Base-by-base conservation (phyloP, 2,113 vertebrate genomes). In the Toxotes jaculatrix region DNA sequence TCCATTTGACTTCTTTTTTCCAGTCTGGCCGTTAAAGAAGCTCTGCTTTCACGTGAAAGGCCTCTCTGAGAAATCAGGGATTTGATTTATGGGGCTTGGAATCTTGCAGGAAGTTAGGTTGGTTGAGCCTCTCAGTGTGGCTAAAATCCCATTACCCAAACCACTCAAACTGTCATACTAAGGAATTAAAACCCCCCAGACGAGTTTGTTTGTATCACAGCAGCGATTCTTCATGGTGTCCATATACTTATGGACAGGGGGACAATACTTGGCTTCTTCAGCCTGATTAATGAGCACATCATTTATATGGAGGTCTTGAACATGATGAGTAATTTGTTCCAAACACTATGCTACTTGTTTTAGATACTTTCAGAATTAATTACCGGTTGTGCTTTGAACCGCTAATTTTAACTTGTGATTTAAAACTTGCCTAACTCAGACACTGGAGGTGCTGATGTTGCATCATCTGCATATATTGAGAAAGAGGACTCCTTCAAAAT, bases 1-100 rank as follows among this genome's bases (percentile, higher is more conserved):
- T 59, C 32, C 63, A 74, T 34, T 71, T 62, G 31, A 14, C 63
- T 61, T 14, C 19, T 42, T 45, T 66, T 45, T 78, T 34, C 45
- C 7, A 32, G 4, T 27, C 1, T 32, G 36, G 14, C 11, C 19
- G 45, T 34, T 7, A 49, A 19, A 57, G 16, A 34, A 43, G 21
- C 60, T 23, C 23, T 19, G 5, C 11, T 14, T 27, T 75, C 5
- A 5, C 4, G 21, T 45, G 2, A 43, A 32, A 38, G 19, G 3
- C 14, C 10, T 32, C 5, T 40, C 11, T 47, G 27, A 38, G 7
- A 75, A 60, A n/a, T 49, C 17, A 7, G 5, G 19, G n/a, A 6
- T 64, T 43, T 31, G 56, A 14, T 62, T 31, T 7, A 27, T 10
- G 5, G 36, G 9, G 16, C 1, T 2, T 43, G 10, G 31, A 36